A percentile compares a stretch with the other conserved stretches of the same genome.
phyloP scores from a whole-genome alignment of 2,797 vertebrate species.

The Pangasius larnaudii region DNA sequence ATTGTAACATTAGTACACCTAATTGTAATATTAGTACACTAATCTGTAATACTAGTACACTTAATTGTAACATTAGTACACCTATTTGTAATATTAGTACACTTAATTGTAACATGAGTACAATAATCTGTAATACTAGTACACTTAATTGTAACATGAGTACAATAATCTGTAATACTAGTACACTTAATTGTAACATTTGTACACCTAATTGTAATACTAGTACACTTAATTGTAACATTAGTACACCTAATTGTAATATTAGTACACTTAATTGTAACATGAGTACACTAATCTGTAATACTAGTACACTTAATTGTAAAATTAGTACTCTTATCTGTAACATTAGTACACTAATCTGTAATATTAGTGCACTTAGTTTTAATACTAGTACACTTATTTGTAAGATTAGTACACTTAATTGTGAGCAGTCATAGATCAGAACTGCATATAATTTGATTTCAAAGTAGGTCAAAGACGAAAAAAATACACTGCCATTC shows the following conservation, averaged over 20 bases:
- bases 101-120: neutral
- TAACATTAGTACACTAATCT: neutral
- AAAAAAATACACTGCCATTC: too few relatives aligned
- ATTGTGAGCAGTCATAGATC: neutral
- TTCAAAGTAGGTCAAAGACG: neutral
- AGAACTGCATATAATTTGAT: neutral
- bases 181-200: neutral
- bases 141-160: neutral
- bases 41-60: neutral
- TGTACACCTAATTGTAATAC: neutral
- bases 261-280: neutral
- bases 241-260: neutral
- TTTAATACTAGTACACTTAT: neutral
- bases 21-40: neutral
- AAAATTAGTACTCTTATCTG: neutral
- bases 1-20: neutral
- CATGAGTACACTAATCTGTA: neutral
- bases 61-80: neutral
- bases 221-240: neutral
- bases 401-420: neutral
- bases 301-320: neutral
- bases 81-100: neutral
- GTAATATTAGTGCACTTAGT: neutral
- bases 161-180: neutral
- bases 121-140: neutral